Base-by-base conservation (phyloP, 2,797 vertebrate species). In the Tenualosa thibaudeaui region DNA sequence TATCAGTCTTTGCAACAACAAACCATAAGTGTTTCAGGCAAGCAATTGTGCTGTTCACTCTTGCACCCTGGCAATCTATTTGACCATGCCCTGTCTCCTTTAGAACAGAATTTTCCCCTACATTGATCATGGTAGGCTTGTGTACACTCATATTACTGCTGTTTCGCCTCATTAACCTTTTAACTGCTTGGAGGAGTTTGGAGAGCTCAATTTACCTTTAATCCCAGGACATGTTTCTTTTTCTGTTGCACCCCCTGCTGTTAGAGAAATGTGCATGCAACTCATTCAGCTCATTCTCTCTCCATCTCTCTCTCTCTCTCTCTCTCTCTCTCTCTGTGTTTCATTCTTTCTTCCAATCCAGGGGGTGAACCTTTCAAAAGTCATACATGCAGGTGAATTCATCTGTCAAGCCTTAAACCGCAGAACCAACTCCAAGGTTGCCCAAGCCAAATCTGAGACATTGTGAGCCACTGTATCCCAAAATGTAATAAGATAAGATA, bases 391-490 rank as follows among this genome's bases (percentile, higher is more conserved):
- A 26, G 97, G 97, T 17, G 94, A 97, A 87, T 98, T 98, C 90
- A 97, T 99, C 90, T 99, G 97, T 92, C 94, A 90, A 85, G 95
- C 95, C 88, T 94, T 98, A 88, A 92, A 93, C 85, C 96, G 97
- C 91, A 94, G 94, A 87, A 98, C 97, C 84, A 97, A 96, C 91
- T 99, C 98, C 49, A 99, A 96, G 91, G 97, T 99, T 71, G 95
- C 97, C 83, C 95, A 92, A 86, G 97, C 97, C 83, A 90, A 0
- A 84, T 85, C 87, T 60, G 93, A 91, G 82, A 86, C 86, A 91
- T 40, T 13, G 46, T 68, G 56, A 75, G 37, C 40, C 37, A 46
- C 37, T 78, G 71, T 78, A 40, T 78, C 37, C 40, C 17, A 78
- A 22, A 81, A 81, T 54, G 3, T 62, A 9, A 24, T 62, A 0